These are phyloP conservation scores for Odontomachus brunneus DNA, from an alignment of 1,140 invertebrate species.

Conservation along the genomic window DNA sequence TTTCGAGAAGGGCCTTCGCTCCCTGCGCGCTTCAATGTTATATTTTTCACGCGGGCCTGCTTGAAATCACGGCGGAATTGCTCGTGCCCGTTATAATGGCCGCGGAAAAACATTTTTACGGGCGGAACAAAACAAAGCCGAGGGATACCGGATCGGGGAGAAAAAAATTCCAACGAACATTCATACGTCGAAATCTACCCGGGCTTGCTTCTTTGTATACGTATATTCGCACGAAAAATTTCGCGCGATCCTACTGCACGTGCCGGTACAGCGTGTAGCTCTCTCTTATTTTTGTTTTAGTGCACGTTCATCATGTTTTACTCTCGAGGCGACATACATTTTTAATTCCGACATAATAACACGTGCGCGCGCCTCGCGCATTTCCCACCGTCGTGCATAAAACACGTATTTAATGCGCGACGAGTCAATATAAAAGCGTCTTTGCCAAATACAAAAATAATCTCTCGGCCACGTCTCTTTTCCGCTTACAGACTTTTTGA, in stretches of 20 bases:
- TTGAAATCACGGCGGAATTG: not conserved
- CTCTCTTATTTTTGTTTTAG: not conserved
- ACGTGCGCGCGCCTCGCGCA: not conserved
- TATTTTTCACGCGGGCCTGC: not conserved
- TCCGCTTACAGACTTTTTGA: too few species aligned
- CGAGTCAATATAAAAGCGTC: not conserved
- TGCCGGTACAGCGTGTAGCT: not conserved
- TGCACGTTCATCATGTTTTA: not conserved
- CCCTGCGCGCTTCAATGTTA: too few species aligned
- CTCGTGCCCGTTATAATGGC: not conserved
- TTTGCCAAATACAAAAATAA: not conserved
- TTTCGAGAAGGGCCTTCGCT: too few species aligned
- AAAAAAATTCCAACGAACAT: not conserved
- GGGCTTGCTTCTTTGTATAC: too few species aligned
- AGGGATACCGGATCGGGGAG: not conserved
- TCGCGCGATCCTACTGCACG: not conserved
- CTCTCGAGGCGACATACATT: not conserved
- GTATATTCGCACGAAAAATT: constrained; percentile 15
- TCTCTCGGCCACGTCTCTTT: not conserved
- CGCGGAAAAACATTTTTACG: constrained; percentile 15
- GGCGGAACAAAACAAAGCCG: not conserved
- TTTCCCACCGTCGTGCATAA: not conserved
- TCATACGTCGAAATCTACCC: constrained; percentile 1
- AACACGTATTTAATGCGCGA: not conserved
- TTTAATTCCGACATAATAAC: constrained; percentile 4